Conservation (phyloP, 2,888 invertebrate genomes). For the Leptopilina syphax region DNA sequence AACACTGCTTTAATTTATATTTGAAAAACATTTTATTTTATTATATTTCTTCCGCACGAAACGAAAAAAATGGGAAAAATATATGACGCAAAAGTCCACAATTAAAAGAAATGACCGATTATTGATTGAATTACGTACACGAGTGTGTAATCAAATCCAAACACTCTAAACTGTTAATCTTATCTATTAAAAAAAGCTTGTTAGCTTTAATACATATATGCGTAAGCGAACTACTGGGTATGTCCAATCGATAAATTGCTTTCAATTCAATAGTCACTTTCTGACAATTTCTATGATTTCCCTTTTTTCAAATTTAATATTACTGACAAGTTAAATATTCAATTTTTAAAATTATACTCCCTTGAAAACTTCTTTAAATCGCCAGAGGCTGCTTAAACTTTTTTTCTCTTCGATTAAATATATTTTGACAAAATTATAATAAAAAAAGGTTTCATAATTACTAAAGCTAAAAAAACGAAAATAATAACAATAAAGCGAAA, state of each 20-base stretch:
- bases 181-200: slow-evolving; percentile 28
- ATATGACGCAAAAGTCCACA: slow-evolving; percentile 58
- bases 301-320: background rate
- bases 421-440: too few relatives aligned
- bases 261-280: background rate
- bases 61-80: slow-evolving; percentile 51
- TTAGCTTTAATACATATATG: slow-evolving; percentile 1
- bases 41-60: slow-evolving; percentile 63
- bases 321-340: background rate
- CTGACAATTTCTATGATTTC: background rate
- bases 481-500: too few relatives aligned
- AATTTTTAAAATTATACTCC: too few relatives aligned
- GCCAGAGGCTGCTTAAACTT: too few relatives aligned
- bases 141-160: slow-evolving; percentile 8
- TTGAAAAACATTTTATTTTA: slow-evolving; percentile 60
- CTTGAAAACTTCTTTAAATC: too few relatives aligned
- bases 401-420: too few relatives aligned
- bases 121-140: slow-evolving; percentile 22
- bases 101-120: slow-evolving; percentile 58
- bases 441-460: too few relatives aligned
- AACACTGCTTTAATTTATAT: too few relatives aligned
- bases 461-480: too few relatives aligned
- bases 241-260: slow-evolving; percentile 25
- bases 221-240: slow-evolving; percentile 4
- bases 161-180: slow-evolving; percentile 19